A percentile compares a stretch with the other conserved stretches of the same genome.
Evolutionary conservation across 2,888 invertebrate genomes (phyloP).

Genomic region (Meteorus cinctellus): DNA sequence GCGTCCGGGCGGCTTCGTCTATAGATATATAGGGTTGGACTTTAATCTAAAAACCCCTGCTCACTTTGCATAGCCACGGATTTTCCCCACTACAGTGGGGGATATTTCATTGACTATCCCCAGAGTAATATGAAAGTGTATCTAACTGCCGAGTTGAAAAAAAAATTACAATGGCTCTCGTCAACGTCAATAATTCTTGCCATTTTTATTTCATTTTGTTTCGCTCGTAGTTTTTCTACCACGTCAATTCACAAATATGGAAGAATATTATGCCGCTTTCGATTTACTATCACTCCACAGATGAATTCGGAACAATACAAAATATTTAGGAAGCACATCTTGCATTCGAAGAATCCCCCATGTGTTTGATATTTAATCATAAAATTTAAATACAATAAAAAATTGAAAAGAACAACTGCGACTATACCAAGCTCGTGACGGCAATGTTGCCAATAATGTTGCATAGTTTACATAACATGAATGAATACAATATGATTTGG

Average conservation of each 20-base stretch:
- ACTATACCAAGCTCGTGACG: neutral
- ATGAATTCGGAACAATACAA: neutral
- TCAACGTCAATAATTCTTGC: constrained; percentile 10
- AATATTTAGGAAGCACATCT: neutral
- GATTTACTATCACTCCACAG: too few species aligned
- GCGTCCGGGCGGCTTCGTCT: constrained; percentile 65
- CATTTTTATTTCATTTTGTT: neutral
- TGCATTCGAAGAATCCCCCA: neutral
- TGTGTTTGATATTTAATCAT: neutral
- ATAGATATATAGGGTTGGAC: constrained; percentile 63
- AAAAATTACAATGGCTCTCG: constrained; percentile 7
- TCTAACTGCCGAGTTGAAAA: constrained; percentile 14
- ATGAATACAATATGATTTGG: constrained; percentile 32
- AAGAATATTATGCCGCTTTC: neutral
- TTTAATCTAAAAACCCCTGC: constrained; percentile 72
- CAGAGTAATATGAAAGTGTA: constrained; percentile 45
- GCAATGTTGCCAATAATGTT: neutral
- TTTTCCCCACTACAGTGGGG: constrained; percentile 63
- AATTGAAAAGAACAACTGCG: neutral
- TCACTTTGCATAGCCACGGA: constrained; percentile 68
- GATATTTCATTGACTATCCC: constrained; percentile 58
- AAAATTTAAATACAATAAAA: neutral
- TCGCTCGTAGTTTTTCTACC: neutral
- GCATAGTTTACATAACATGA: constrained; percentile 26
- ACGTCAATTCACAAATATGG: neutral